Conservation (phyloP, 2,113 vertebrate species). For the Petroica traversi region DNA sequence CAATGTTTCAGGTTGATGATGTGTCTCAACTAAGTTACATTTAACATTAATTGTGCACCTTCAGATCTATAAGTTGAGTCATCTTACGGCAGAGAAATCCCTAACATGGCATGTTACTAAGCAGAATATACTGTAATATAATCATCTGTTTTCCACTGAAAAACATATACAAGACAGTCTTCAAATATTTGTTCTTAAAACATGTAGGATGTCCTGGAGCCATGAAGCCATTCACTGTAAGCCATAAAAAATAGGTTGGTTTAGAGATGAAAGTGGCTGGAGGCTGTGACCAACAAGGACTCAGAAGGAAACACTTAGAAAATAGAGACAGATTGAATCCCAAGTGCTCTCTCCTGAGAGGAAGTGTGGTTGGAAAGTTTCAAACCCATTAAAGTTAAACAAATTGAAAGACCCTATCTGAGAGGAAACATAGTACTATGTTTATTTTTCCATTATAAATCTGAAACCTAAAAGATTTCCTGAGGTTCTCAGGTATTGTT, state of each 20-base stretch:
- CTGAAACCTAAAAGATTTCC: constrained; percentile 57
- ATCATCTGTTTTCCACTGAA: constrained; percentile 14
- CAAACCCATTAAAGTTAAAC: constrained; percentile 60
- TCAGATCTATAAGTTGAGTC: not conserved
- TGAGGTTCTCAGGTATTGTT: constrained; percentile 59
- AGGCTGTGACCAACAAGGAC: constrained; percentile 4
- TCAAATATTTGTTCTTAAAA: constrained; percentile 36
- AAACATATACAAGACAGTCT: not conserved
- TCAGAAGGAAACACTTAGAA: constrained; percentile 56
- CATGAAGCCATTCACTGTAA: not conserved
- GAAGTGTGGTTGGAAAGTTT: constrained; percentile 53
- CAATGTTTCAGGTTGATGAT: not conserved
- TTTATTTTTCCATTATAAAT: constrained; percentile 71
- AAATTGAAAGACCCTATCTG: constrained; percentile 64
- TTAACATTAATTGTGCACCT: not conserved
- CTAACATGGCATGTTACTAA: not conserved
- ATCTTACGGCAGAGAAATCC: not conserved
- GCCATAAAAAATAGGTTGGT: not conserved
- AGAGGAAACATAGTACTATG: constrained; percentile 67
- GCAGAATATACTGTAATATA: not conserved
- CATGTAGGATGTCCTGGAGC: constrained; percentile 24
- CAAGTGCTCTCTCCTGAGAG: constrained; percentile 39
- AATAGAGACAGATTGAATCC: constrained; percentile 50
- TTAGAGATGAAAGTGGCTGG: constrained; percentile 40
- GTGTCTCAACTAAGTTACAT: constrained; percentile 10